Percentiles rank a stretch among this genome's conserved stretches.
These are phyloP conservation scores for Manis pentadactyla DNA, from an alignment of 2,797 vertebrate genomes.

Conservation along the genomic window DNA sequence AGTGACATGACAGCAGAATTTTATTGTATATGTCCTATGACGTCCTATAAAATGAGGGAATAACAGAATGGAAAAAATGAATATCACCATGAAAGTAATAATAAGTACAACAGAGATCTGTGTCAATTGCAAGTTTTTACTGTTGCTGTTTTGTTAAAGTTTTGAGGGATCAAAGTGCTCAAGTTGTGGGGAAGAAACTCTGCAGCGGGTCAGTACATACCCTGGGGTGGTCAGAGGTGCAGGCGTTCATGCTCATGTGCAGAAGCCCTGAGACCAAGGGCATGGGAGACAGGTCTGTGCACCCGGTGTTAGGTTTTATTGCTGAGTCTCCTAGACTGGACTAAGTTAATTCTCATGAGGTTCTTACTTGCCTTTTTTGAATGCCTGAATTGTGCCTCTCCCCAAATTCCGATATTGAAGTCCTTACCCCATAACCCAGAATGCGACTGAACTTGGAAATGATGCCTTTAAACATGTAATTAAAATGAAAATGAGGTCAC, in stretches of 20 bases:
- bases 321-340: background rate
- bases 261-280: background rate
- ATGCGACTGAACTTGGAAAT: background rate
- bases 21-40: background rate
- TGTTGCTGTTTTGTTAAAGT: background rate
- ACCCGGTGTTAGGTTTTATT: background rate
- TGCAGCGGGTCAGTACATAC: too few relatives aligned
- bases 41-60: background rate
- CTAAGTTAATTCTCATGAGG: background rate
- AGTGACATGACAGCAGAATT: background rate
- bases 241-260: background rate
- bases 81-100: background rate
- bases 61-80: background rate
- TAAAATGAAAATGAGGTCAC: background rate
- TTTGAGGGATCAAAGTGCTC: background rate
- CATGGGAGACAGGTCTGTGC: rapidly evolving
- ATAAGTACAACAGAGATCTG: background rate
- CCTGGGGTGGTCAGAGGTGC: background rate
- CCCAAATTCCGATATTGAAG: background rate
- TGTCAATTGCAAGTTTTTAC: background rate
- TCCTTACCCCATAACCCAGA: background rate
- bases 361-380: background rate
- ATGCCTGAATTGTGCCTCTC: too few relatives aligned
- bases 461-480: background rate
- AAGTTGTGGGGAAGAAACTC: background rate